Base-by-base conservation (phyloP, 1,140 invertebrate species). In the Drosophila simulans region DNA sequence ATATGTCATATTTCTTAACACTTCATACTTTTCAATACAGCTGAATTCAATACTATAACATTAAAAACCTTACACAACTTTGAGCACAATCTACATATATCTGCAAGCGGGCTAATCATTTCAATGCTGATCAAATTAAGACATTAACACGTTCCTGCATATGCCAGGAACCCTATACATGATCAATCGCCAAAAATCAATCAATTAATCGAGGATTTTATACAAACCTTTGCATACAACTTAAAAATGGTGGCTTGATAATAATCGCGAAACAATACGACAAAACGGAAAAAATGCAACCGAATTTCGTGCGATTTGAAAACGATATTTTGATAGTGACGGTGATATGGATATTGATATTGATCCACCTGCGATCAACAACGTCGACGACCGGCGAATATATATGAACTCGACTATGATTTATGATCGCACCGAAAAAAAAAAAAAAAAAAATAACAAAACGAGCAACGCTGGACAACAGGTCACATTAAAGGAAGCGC, bases 401-500 rank as follows among this genome's bases (percentile, higher is more conserved):
- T 40, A 25, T 69, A 51, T 34, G 13, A 12, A 13, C 3, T 53
- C 48, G 68, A 4, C 56, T 72, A 75, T 89, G 84, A 89, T 88
- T 88, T 77, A 88, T 88, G 72, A 64, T 58, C 76, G 58, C 34
- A 5, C 40, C 39, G 34, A 49, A 52, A 53, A 56, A 12, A 31
- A 45, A 4, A 31, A 45, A 4, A 42, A 63, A 59, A 49, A 52
- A 57, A 56, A 12, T 25, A 45, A 10, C 46, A 63, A 59, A 55
- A 42, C 40, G 46, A 52, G 58, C 57, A 48, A 31, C 60, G 27
- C 56, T 43, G 49, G 39, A 55, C 71, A 86, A 73, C 68, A 63
- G 78, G 73, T 85, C 82, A 82, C 56, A 88, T 83, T 88, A 80
- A 83, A 88, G 84, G 83, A 88, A 77, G 64, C 65, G 58, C 25